Base-by-base conservation (phyloP, 2,888 invertebrate genomes). In the Glaucopsyche alexis region DNA sequence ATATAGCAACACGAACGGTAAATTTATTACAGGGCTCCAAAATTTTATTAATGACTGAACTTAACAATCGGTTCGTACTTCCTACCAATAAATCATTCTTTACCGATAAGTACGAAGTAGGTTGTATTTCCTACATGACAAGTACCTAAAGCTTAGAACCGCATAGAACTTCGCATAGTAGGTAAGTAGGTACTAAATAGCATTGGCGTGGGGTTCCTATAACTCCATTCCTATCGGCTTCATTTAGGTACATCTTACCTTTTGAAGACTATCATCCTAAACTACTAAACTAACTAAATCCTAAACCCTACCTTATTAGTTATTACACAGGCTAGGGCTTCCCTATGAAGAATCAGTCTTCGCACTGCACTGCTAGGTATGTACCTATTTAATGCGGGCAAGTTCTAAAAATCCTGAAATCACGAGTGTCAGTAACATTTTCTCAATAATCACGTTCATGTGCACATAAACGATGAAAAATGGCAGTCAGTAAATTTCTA, bases 401-500 rank as follows among this genome's bases (percentile, higher is more conserved):
- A 13, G 29, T 60, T 60, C 29, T 29, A 29, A 13, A 38, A 60
- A 60, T 29, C 29, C 60, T 42, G 42, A 5, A 38, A 5, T 47
- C 19, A 2, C 50, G 49, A 50, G 29, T 60, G 45, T 38, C 69
- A 16, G 74, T 69, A 75, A 49, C 77, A 77, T 76, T 77, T 78
- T 78, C 74, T 73, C 75, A 75, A 74, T 72, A 75, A 65, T 73
- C 71, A 29, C 75, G 49, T 47, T 47, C 19, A 60, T 60, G 60
- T 73, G 74, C 76, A 75, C 69, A 76, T 60, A 49, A 72, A 75
- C 73, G 77, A 76, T 65, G 72, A 74, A 73, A 73, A 55, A 66
- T 74, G 76, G 75, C 71, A 49, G 74, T 76, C 71, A 72, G 74
- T 77, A 71, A 72, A 74, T 76, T 75, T 77, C 77, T 76, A 76